Evolutionary conservation across 2,888 invertebrate species (phyloP), one percentile per base, ranked within the genome.

Genomic region (Drosophila anomalata): DNA sequence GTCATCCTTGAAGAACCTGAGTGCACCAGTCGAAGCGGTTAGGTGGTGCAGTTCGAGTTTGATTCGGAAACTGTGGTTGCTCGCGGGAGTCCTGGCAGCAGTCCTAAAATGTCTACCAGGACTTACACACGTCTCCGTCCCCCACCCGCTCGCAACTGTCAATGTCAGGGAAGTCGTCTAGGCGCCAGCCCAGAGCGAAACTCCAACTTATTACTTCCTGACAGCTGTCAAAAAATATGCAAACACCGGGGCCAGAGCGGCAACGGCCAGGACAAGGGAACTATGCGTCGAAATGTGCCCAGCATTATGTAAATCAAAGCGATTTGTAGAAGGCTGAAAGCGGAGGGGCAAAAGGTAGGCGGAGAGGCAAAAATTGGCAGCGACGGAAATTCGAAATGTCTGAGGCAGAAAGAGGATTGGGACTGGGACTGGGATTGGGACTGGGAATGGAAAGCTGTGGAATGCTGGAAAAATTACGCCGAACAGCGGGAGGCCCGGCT

Each of bases 151-250:
- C 82, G 61, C 67, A 82, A 87, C 89, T 82, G 87, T 82, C 81
- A 84, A 66, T 88, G 75, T 65, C 81, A 81, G 84, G 54, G 71
- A 68, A 59, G 67, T 39, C 41, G 81, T 83, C 87, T 83, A 76
- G 76, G 77, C 78, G 78, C 68, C 77, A 47, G 78, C 76, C 72
- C 63, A 74, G 50, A 77, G 72, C 69, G 58, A 83, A 88, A 78
- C 78, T 78, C 77, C 74, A 86, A 88, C 88, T 89, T 89, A 89
- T 88, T 90, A 89, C 90, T 87, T 88, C 80, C 86, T 89, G 89
- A 89, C 90, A 90, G 89, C 89, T 89, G 89, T 89, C 89, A 89
- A 87, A 89, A 82, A 89, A 89, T 86, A 84, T 81, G 82, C 87
- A 88, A 88, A 89, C 87, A 88, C 60, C 36, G n/a, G 36, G n/a